A percentile compares a stretch with the other conserved stretches of the same genome.
Evolutionary conservation across 2,888 invertebrate species (phyloP).

Genomic region (Pegoplata infirma): DNA sequence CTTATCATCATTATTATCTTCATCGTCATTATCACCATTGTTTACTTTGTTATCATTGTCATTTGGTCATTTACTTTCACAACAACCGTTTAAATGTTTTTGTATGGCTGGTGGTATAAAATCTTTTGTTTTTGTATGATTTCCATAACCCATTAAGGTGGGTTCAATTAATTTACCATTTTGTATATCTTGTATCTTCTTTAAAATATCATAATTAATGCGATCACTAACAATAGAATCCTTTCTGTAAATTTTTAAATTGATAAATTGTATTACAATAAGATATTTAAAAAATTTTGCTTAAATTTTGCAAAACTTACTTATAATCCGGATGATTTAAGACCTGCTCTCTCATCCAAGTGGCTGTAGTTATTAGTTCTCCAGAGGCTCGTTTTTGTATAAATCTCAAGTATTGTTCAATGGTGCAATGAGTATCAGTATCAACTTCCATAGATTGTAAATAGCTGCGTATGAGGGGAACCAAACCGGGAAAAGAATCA

Average conservation of each 20-base stretch:
- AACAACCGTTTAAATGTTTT: slow-evolving; percentile 78
- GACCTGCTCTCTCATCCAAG: slow-evolving; percentile 96
- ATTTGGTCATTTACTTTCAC: slow-evolving; percentile 72
- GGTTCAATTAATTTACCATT: slow-evolving; percentile 85
- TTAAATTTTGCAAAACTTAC: slow-evolving; percentile 78
- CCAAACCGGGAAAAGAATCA: slow-evolving; percentile 94
- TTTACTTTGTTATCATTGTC: neutral
- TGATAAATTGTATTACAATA: neutral
- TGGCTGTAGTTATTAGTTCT: slow-evolving; percentile 93
- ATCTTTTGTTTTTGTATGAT: slow-evolving; percentile 89
- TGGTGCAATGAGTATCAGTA: slow-evolving; percentile 97
- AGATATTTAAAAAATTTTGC: neutral
- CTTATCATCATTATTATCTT: neutral
- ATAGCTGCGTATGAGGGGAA: slow-evolving; percentile 95
- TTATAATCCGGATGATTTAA: slow-evolving; percentile 92
- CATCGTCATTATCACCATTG: slow-evolving; percentile 9
- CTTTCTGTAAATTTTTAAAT: slow-evolving; percentile 80
- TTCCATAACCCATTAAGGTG: slow-evolving; percentile 86
- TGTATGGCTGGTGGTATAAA: slow-evolving; percentile 89
- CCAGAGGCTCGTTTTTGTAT: slow-evolving; percentile 93
- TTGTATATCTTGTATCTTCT: slow-evolving; percentile 86
- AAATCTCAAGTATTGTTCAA: slow-evolving; percentile 96
- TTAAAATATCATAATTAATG: slow-evolving; percentile 94
- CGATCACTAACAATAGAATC: slow-evolving; percentile 93
- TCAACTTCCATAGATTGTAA: slow-evolving; percentile 97